phyloP scores from a whole-genome alignment of 2,888 invertebrate genomes.

The Tiliacea citrago region DNA sequence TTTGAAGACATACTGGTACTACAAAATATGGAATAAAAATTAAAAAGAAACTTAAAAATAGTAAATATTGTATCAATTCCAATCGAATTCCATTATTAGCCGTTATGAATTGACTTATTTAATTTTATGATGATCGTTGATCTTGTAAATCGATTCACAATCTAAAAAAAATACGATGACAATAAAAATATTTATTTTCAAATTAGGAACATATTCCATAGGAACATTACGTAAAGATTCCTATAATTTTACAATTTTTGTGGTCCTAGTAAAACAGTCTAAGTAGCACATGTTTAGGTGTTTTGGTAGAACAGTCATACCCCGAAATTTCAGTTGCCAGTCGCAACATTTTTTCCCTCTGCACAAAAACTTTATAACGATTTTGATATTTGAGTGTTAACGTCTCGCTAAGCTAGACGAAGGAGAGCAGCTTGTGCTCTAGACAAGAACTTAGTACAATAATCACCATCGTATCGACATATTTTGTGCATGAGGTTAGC shows the following conservation, averaged over 20 bases:
- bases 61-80: conserved; percentile 12
- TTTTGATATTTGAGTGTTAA: conserved; percentile 22
- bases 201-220: conserved; percentile 60
- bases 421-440: background rate
- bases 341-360: background rate
- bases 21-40: conserved; percentile 15
- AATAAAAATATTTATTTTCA: conserved; percentile 1
- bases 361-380: background rate
- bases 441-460: background rate
- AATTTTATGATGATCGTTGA: conserved; percentile 24
- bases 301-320: background rate
- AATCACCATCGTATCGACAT: background rate
- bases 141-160: conserved; percentile 42
- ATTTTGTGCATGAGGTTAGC: background rate
- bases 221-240: conserved; percentile 48
- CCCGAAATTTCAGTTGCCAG: background rate
- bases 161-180: conserved; percentile 22
- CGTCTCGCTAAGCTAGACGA: conserved; percentile 10
- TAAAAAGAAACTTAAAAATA: background rate
- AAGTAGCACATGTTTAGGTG: background rate
- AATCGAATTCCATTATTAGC: background rate
- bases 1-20: conserved; percentile 16
- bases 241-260: conserved; percentile 11
- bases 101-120: conserved; percentile 18
- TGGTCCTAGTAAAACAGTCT: conserved; percentile 5